Evolutionary conservation across 1,140 invertebrate species (phyloP), one percentile per base, ranked within the genome.

Genomic region (Lerema accius): DNA sequence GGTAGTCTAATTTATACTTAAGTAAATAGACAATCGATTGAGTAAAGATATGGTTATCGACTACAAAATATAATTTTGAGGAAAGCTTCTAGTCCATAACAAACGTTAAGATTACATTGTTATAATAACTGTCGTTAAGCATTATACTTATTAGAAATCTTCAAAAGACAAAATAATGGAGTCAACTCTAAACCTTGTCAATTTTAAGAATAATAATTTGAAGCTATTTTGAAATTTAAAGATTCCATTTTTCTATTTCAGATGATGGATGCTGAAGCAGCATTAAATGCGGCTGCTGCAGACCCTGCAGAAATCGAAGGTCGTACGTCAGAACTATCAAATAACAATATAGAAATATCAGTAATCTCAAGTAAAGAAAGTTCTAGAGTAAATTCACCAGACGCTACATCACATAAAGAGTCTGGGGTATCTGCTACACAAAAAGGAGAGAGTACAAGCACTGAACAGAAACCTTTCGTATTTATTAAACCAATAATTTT

Each of bases 401-500:
- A 82, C n/a, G 72, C 65, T n/a, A 59, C 66, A 0, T 59, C 46
- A 11, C 66, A 69, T 10, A 71, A 70, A 11, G 73, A 73, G 70
- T 59, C 71, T 6, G 74, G 78, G 55, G 76, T 76, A 45, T 65
- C 78, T 0, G 50, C 78, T 26, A 63, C 69, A 32, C 10, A 67
- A 32, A 85, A 79, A 66, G 69, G 71, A 10, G 69, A 75, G n/a
- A 70, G 42, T 2, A 59, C 2, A 49, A 74, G 50, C 13, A 65
- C 66, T 28, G 73, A 78, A 48, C 53, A 62, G 5, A 80, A 73
- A 63, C 62, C 61, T 13, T 63, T 71, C 28, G 65, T 45, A 6
- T 73, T 87, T 13, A 69, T 76, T n/a, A 83, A 78, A 65, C 86
- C 86, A n/a, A 84, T 89, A 51, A 89, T 87, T 37, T 46, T 89